Evolutionary conservation across 1,140 invertebrate genomes (phyloP), one percentile per base, ranked within the genome.

Genomic region (Pseudobourletiella spinata): DNA sequence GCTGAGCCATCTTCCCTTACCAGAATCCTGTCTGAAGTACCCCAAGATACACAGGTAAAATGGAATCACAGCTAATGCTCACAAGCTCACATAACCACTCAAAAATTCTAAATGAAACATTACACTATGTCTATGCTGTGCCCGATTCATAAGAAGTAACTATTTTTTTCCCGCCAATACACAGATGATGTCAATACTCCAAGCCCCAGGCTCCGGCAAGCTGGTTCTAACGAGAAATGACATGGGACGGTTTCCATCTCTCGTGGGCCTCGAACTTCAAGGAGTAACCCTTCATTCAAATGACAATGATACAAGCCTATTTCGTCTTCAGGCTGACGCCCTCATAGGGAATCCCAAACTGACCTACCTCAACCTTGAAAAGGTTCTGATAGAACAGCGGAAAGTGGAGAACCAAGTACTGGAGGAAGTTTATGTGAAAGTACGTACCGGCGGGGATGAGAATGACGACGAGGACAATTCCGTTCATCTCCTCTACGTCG

Each of bases 261-360:
- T 85, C 25, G 74, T 77, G 66, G 80, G 79, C 3, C 66, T 84
- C 26, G 83, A 84, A 68, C 75, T 85, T 51, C 76, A 83, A 63
- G 82, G 83, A n/a, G 73, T 56, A 74, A 76, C 65, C 52, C 29
- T 35, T 16, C 26, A 32, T n/a, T 15, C 30, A 30, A 2, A 44
- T 22, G 26, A 26, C 2, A 16, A 35, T 20, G 28, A n/a, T 35
- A 46, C 18, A 16, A 35, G 39, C 25, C 29, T 25, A 1, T 61
- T 64, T 30, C n/a, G 15, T 20, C 3, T 69, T 24, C 3, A 35
- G 15, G 50, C 62, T 8, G 62, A 69, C 39, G 43, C 55, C 16
- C 56, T 69, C 15, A 3, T 22, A 25, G 6, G 43, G 24, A 22
- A 64, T 14, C 26, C 32, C 3, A 61, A 63, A 20, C 29, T 69